These are phyloP conservation scores for Chelonus insularis DNA, from an alignment of 1,140 invertebrate genomes.

Conservation along the genomic window DNA sequence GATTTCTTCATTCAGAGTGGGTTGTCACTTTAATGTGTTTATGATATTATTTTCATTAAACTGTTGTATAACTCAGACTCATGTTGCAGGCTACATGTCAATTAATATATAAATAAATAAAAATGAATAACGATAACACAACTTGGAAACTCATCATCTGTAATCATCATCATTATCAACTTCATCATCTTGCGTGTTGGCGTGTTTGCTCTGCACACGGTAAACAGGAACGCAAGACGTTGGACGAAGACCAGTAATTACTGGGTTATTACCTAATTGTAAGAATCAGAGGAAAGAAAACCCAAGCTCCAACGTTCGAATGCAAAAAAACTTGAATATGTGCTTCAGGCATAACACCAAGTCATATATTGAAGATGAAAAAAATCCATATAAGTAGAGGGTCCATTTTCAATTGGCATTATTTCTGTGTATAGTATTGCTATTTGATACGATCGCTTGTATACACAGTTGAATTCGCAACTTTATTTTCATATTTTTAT, in stretches of 20 bases:
- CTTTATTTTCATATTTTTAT: too few species aligned
- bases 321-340: background rate
- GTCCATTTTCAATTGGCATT: too few species aligned
- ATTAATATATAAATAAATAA: background rate
- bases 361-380: background rate
- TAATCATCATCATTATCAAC: conserved; percentile 41
- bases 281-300: conserved; percentile 41
- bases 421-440: too few species aligned
- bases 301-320: background rate
- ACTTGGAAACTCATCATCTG: conserved; percentile 34
- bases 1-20: background rate
- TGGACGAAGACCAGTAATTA: conserved; percentile 38
- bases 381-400: too few species aligned
- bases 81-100: background rate
- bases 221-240: conserved; percentile 22
- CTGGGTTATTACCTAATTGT: conserved; percentile 49
- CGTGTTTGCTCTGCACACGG: conserved; percentile 46
- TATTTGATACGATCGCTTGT: background rate
- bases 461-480: too few species aligned
- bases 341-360: background rate
- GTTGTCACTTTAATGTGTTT: too few species aligned
- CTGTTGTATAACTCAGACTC: too few species aligned
- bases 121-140: background rate
- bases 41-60: background rate
- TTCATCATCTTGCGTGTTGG: conserved; percentile 38